Evolutionary conservation across 2,888 invertebrate genomes (phyloP), one percentile per base, ranked within the genome.

Genomic region (Sinotaia quadrata): DNA sequence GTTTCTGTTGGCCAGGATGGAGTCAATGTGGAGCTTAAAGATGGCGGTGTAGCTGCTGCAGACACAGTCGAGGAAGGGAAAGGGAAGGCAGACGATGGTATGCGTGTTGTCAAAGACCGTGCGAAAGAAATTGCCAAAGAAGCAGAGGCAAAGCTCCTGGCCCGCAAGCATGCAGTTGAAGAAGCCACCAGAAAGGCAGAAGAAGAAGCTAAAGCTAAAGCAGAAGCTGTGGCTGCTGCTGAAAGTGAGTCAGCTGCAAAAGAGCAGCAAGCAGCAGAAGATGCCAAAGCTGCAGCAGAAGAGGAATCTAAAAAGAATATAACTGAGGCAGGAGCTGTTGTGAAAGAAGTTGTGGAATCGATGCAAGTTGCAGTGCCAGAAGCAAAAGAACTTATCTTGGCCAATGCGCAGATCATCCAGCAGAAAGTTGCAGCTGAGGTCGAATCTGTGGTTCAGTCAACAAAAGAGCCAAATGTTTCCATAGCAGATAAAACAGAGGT

Each of bases 101-200:
- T 62, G 63, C 47, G 56, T 12, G 49, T 24, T n/a, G 68, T 58
- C 12, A 57, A 51, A 18, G 71, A 57, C 44, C 56, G 56, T 15
- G 63, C 68, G 24, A 62, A 63, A 54, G 68, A 63, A 12, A 58
- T 56, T 15, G 68, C 58, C 37, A 51, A 44, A 29, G 71, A 57
- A 47, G 65, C 60, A 8, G 61, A 68, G 59, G 60, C 52, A 31
- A 60, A 54, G 33, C 31, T 44, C 1, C n/a, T 60, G 60, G 68
- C 60, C 47, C 27, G 65, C 12, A 15, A 54, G 21, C 63, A 54
- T 3, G 63, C 63, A 7, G 56, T 21, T 5, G 57, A 57, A 41
- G 58, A 57, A 5, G 58, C 66, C 15, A 52, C 47, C 27, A 41
- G 49, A 54, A 44, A 57, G 47, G 58, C 33, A 21, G 56, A 63